These are phyloP conservation scores for Nannospalax galili DNA, from an alignment of 2,113 vertebrate species.

Conservation along the genomic window DNA sequence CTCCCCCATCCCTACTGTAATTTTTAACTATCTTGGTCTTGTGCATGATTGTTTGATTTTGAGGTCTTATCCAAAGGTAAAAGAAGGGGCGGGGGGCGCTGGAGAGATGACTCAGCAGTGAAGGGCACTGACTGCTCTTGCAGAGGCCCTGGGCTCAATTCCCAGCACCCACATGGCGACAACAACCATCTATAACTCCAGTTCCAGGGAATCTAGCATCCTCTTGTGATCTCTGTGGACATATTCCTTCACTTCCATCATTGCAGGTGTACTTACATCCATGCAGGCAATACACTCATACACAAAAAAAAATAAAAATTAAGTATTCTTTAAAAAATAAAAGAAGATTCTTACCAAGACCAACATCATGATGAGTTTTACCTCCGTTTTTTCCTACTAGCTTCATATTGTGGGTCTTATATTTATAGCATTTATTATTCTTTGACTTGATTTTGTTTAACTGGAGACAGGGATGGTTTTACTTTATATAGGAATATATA, in stretches of 20 bases:
- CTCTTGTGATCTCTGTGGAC: no score
- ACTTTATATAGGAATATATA: no score
- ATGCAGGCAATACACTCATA: no score
- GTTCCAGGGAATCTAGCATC: no score
- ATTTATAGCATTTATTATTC: neutral
- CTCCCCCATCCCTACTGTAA: neutral
- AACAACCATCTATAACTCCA: no score
- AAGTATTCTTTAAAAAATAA: neutral
- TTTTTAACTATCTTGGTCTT: neutral
- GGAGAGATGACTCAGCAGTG: no score
- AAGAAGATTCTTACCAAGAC: neutral
- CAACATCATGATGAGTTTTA: neutral
- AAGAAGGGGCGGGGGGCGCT: neutral
- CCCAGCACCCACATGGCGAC: no score
- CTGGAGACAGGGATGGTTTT: neutral
- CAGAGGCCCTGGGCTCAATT: no score
- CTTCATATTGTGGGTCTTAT: neutral
- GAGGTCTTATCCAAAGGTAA: neutral
- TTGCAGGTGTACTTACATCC: no score
- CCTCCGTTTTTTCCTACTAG: neutral
- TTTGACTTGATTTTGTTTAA: neutral
- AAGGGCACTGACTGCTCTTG: no score
- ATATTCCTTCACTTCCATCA: no score
- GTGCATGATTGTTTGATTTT: neutral
- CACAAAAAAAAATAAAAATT: no score